phyloP scores from a whole-genome alignment of 2,113 vertebrate genomes.

The Leuciscus idus region DNA sequence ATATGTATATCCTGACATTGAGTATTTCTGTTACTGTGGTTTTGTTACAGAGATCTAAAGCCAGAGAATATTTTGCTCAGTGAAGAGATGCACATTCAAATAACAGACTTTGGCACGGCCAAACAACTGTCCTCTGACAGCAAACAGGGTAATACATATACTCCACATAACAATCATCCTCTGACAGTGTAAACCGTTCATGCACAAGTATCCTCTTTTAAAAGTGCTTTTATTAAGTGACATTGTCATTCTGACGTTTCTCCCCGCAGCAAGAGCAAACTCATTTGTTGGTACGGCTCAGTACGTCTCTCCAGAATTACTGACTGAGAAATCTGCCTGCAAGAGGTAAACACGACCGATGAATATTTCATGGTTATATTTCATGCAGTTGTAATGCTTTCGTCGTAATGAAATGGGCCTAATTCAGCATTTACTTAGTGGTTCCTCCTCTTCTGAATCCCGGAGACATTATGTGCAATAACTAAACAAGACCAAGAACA shows the following conservation, averaged over 20 bases:
- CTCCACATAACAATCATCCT: neutral
- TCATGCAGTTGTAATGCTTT: neutral
- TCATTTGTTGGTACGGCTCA: constrained; percentile 98
- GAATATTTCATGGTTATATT: constrained; percentile 9
- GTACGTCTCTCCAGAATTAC: constrained; percentile 96
- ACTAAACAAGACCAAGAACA: neutral
- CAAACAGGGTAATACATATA: constrained; percentile 83
- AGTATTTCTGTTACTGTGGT: constrained; percentile 4
- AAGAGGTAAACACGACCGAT: constrained; percentile 84
- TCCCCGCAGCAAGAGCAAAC: constrained; percentile 88
- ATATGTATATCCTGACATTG: neutral
- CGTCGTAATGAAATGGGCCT: neutral
- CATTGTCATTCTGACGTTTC: constrained; percentile 50
- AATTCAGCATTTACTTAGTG: neutral
- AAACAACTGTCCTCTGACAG: constrained; percentile 95
- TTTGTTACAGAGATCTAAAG: constrained; percentile 91
- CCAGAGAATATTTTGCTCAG: constrained; percentile 98
- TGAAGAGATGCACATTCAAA: constrained; percentile 99
- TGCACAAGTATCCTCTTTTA: neutral
- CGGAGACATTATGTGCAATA: neutral
- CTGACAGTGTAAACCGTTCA: neutral
- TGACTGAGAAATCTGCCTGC: constrained; percentile 98
- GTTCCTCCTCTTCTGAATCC: neutral
- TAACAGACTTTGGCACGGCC: constrained; percentile 98
- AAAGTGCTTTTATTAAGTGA: constrained; percentile 9